Evolutionary conservation across 2,113 vertebrate species (phyloP).

Genomic region (Cacatua alba): DNA sequence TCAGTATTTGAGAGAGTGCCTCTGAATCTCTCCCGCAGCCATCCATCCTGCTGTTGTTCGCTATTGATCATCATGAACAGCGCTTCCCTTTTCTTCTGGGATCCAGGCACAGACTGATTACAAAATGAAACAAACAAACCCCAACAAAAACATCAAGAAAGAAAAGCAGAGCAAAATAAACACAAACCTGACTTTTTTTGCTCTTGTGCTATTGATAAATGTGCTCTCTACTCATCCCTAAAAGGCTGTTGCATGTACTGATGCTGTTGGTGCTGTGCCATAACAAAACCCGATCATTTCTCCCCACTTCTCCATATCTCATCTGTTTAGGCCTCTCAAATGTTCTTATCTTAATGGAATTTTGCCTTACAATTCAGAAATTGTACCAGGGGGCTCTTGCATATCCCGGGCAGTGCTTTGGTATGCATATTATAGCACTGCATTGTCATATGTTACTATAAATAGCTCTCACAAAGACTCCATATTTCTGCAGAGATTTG

Average conservation of each 20-base stretch:
- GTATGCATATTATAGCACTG: conserved; percentile 51
- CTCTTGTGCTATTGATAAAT: background rate
- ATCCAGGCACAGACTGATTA: background rate
- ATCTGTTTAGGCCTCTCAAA: conserved; percentile 16
- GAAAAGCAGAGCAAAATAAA: background rate
- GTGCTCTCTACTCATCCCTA: background rate
- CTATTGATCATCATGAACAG: background rate
- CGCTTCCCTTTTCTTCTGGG: background rate
- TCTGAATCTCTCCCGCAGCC: background rate
- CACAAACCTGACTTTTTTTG: background rate
- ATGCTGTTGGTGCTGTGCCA: background rate
- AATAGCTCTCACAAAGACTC: conserved; percentile 56
- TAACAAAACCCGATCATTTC: background rate
- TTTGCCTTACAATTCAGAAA: conserved; percentile 11
- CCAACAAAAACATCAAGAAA: background rate
- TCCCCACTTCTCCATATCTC: background rate
- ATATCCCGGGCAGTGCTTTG: background rate
- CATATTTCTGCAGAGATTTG: conserved; percentile 65
- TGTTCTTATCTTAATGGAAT: conserved; percentile 54
- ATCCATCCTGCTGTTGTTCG: background rate
- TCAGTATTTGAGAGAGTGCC: background rate
- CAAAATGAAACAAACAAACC: background rate
- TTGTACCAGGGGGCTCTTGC: background rate
- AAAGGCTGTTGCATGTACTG: background rate
- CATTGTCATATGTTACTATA: conserved; percentile 64